Conservation (phyloP, 2,113 vertebrate genomes). For the Laticauda colubrina region DNA sequence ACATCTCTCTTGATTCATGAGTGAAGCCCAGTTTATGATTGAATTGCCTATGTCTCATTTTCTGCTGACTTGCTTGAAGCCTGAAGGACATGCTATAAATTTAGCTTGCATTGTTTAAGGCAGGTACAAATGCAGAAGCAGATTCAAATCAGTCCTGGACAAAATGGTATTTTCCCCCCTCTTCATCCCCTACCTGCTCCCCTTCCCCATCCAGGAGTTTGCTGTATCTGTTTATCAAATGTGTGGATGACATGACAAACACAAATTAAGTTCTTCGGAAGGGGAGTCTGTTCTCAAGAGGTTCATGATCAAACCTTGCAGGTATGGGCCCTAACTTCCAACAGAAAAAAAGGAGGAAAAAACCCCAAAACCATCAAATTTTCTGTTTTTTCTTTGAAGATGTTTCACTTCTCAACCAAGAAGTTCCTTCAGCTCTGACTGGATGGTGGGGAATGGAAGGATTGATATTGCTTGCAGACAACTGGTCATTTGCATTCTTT, state of each 20-base stretch:
- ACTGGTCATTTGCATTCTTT: too few relatives aligned
- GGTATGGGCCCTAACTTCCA: constrained; percentile 16
- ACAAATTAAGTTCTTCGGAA: constrained; percentile 10
- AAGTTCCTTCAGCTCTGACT: too few relatives aligned
- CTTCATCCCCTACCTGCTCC: background rate
- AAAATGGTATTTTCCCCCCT: background rate
- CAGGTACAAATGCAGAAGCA: background rate
- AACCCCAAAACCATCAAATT: too few relatives aligned
- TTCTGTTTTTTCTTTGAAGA: too few relatives aligned
- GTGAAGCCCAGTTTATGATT: background rate
- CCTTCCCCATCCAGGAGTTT: background rate
- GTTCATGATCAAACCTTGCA: constrained; percentile 38
- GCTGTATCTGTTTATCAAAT: background rate
- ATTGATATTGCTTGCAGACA: too few relatives aligned
- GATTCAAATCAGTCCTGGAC: background rate
- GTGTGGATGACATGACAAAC: background rate
- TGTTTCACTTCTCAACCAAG: too few relatives aligned
- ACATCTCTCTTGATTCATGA: background rate
- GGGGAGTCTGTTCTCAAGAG: constrained; percentile 15
- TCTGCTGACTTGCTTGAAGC: background rate
- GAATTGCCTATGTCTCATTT: background rate
- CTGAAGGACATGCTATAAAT: background rate
- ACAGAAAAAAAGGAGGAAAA: background rate
- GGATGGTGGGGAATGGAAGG: too few relatives aligned
- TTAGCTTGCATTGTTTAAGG: background rate